These are phyloP conservation scores for Monochamus saltuarius DNA, from an alignment of 1,140 invertebrate species.

Conservation along the genomic window DNA sequence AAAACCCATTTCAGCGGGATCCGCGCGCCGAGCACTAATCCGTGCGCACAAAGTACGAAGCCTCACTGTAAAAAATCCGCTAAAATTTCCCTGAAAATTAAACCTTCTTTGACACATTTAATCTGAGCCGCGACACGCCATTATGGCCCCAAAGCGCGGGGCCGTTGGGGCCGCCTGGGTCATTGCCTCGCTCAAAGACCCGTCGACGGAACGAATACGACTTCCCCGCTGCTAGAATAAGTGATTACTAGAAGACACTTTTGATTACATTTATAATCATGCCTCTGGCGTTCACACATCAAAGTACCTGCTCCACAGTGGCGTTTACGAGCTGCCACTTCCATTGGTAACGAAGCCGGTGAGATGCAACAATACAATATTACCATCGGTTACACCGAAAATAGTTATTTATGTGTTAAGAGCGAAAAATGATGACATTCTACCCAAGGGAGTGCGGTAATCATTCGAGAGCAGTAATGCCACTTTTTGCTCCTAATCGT, in stretches of 20 bases:
- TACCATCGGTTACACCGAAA: too few relatives aligned
- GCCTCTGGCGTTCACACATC: not conserved
- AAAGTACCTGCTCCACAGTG: too few relatives aligned
- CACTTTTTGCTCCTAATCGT: too few relatives aligned
- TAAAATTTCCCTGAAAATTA: constrained; percentile 50
- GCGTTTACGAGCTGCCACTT: too few relatives aligned
- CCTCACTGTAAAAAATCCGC: constrained; percentile 45
- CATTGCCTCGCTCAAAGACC: constrained; percentile 8
- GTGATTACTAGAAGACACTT: constrained; percentile 26
- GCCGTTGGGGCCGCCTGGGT: not conserved
- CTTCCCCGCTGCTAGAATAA: constrained; percentile 10
- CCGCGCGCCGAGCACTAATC: constrained; percentile 36
- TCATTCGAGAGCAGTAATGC: too few relatives aligned
- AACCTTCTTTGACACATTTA: constrained; percentile 43
- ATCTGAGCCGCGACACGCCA: constrained; percentile 18
- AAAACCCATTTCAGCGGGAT: constrained; percentile 40
- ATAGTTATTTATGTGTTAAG: too few relatives aligned
- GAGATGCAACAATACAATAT: too few relatives aligned
- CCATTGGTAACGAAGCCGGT: not conserved
- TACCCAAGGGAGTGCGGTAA: too few relatives aligned
- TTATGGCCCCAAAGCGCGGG: constrained; percentile 8
- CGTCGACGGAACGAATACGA: not conserved
- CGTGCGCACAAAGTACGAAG: constrained; percentile 42
- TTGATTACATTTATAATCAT: constrained; percentile 3
- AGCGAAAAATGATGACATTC: too few relatives aligned